phyloP scores from a whole-genome alignment of 92 coral and sea anemone genomes.

The Epizoanthus illoricatus region DNA sequence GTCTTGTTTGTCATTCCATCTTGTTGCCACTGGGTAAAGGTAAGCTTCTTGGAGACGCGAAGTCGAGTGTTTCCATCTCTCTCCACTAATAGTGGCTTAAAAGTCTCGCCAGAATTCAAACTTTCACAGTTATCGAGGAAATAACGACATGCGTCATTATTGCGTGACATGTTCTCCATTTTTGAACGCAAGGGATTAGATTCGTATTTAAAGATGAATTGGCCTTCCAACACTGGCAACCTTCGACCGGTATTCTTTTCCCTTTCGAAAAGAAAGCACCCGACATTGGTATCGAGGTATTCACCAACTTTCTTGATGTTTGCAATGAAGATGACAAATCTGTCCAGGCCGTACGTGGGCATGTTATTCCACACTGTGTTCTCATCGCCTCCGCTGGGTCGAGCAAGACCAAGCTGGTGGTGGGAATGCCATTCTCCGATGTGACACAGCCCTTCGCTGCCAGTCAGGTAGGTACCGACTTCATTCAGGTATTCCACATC shows the following conservation, averaged over 20 bases:
- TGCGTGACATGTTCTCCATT: neutral
- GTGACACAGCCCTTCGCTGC: constrained; percentile 72
- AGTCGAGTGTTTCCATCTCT: neutral
- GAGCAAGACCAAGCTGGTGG: constrained; percentile 66
- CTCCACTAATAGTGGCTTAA: no score
- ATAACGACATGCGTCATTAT: no score
- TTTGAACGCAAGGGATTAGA: constrained; percentile 30
- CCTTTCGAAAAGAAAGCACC: constrained; percentile 66
- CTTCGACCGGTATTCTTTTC: constrained; percentile 26
- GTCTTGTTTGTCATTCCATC: no score
- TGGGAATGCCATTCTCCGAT: constrained; percentile 97
- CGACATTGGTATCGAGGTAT: constrained; percentile 25
- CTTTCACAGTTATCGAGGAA: neutral
- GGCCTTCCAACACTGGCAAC: constrained; percentile 50
- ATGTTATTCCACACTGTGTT: constrained; percentile 86
- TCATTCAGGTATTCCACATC: constrained; percentile 69
- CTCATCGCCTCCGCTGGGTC: constrained; percentile 84
- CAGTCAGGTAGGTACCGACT: constrained; percentile 61
- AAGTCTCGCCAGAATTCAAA: no score
- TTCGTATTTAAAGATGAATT: constrained; percentile 12
- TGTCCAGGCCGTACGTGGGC: constrained; percentile 61
- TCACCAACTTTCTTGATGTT: constrained; percentile 37
- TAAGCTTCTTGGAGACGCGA: no score
- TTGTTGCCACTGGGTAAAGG: no score
- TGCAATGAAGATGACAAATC: constrained; percentile 77